Percentiles rank a stretch among this genome's conserved stretches.
Conservation (phyloP, 2,113 vertebrate genomes). For the Agapornis roseicollis region DNA sequence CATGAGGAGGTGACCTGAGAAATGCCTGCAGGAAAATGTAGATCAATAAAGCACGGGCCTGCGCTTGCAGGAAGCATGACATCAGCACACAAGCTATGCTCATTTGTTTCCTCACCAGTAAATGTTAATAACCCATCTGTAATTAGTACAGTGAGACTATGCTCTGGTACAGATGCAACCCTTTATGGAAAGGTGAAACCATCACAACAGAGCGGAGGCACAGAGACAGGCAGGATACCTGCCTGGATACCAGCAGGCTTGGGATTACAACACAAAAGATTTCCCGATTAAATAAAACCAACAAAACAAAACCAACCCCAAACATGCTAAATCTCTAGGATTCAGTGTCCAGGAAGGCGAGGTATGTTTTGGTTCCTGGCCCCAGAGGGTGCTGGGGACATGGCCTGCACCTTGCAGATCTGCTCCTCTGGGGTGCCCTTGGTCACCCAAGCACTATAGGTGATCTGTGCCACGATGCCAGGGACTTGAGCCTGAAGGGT, state of each 20-base stretch:
- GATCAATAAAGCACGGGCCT: not conserved
- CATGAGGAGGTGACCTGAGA: not conserved
- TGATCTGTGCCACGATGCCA: rapidly evolving
- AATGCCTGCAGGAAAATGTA: not conserved
- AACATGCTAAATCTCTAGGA: not conserved
- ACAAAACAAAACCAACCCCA: not conserved
- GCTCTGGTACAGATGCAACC: not conserved
- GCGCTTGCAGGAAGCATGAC: not conserved
- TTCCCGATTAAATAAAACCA: not conserved
- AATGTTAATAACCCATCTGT: not conserved
- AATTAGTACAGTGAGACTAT: not conserved
- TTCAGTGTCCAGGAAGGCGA: rapidly evolving
- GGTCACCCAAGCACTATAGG: not conserved
- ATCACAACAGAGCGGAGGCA: not conserved
- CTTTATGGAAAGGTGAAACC: not conserved
- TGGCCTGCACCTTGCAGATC: not conserved
- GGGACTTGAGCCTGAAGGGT: not conserved
- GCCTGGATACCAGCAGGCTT: not conserved
- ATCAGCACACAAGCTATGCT: not conserved
- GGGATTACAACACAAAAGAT: not conserved
- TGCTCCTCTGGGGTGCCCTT: not conserved
- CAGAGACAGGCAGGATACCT: not conserved
- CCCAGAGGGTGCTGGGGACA: not conserved
- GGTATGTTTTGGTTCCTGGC: not conserved
- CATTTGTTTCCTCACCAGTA: not conserved